Conservation (phyloP, 2,113 vertebrate species). For the Burhinus oedicnemus region DNA sequence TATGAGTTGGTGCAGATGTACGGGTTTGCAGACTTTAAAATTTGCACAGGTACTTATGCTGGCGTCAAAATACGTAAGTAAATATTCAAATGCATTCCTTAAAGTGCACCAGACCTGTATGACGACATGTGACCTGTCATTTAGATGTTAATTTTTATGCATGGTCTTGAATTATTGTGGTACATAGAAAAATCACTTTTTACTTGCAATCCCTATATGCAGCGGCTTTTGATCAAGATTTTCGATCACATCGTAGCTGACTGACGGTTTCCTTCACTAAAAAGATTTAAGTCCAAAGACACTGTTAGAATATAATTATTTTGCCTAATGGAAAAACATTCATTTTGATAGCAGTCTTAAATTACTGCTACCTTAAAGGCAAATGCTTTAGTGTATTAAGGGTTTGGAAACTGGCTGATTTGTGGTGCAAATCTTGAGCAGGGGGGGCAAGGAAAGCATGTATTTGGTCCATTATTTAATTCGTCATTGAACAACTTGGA, state of each 20-base stretch:
- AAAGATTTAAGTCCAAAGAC: neutral
- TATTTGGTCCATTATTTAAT: neutral
- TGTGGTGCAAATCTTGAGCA: slow-evolving; percentile 1
- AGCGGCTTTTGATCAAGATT: neutral
- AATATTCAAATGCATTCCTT: neutral
- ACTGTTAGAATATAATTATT: slow-evolving; percentile 41
- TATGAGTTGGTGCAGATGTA: neutral
- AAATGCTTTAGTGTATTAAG: slow-evolving; percentile 16
- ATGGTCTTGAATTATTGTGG: neutral
- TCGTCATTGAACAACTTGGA: neutral
- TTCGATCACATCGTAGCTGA: neutral
- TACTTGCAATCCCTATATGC: neutral
- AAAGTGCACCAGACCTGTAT: neutral
- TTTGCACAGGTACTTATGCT: neutral
- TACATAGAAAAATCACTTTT: neutral
- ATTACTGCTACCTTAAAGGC: slow-evolving; percentile 19
- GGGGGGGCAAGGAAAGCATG: neutral
- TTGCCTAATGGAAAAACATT: slow-evolving; percentile 40
- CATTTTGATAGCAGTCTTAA: slow-evolving; percentile 23
- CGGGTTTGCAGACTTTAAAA: neutral
- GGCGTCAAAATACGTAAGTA: neutral
- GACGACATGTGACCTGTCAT: accelerated
- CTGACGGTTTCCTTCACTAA: neutral
- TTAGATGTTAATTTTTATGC: neutral
- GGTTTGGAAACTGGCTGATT: slow-evolving; percentile 12